phyloP scores from a whole-genome alignment of 1,140 invertebrate genomes.

The Nymphalis io region DNA sequence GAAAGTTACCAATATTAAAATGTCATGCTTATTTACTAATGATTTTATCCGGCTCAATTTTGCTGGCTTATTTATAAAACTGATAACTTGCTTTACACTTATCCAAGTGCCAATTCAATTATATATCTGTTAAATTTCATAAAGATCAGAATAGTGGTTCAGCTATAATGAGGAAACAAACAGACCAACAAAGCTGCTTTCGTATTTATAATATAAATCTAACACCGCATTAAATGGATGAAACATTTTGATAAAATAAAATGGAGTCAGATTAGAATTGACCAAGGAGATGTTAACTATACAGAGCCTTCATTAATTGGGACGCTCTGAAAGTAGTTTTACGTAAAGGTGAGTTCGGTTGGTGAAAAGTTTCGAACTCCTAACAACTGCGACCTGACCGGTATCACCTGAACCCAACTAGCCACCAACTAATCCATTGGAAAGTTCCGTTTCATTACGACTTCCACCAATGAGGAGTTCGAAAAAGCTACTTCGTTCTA shows the following conservation, averaged over 20 bases:
- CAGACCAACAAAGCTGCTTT: too few relatives aligned
- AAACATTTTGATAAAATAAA: not conserved
- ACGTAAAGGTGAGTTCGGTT: constrained; percentile 21
- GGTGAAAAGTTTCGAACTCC: constrained; percentile 33
- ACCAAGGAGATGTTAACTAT: not conserved
- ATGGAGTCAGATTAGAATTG: not conserved
- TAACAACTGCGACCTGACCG: constrained; percentile 32
- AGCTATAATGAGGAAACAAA: too few relatives aligned
- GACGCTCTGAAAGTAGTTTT: constrained; percentile 16
- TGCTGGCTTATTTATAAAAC: too few relatives aligned
- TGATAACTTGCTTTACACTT: too few relatives aligned
- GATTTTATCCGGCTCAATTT: too few relatives aligned
- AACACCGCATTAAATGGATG: too few relatives aligned
- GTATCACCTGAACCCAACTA: constrained; percentile 36
- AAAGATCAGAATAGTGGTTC: too few relatives aligned
- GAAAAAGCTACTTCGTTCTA: not conserved
- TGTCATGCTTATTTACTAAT: too few relatives aligned
- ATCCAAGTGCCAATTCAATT: too few relatives aligned
- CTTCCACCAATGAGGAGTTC: constrained; percentile 23
- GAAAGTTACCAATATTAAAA: too few relatives aligned
- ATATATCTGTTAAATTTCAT: too few relatives aligned
- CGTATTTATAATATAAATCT: too few relatives aligned
- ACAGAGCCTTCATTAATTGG: constrained; percentile 35
- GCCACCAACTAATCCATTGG: constrained; percentile 36
- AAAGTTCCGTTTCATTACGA: constrained; percentile 39